Conservation (phyloP, 2,888 invertebrate genomes). For the Eupithecia exiguata region DNA sequence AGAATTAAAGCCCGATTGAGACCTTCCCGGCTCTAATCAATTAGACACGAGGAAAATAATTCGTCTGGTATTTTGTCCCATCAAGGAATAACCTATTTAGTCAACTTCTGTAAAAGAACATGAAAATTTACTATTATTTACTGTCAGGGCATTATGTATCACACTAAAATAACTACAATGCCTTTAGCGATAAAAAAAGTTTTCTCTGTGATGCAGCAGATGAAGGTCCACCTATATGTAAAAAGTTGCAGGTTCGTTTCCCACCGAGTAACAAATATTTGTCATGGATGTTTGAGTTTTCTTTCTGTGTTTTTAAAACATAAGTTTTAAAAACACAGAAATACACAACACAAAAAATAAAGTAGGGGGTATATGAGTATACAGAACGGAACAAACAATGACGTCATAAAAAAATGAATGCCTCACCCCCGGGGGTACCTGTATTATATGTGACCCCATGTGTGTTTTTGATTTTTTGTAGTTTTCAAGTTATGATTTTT, state of each 20-base stretch:
- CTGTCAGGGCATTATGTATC: no score
- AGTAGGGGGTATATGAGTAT: no score
- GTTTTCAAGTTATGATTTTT: no score
- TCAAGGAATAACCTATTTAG: neutral
- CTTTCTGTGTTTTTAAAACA: no score
- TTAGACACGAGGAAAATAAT: conserved; percentile 31
- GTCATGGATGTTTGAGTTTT: no score
- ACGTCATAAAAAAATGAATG: no score
- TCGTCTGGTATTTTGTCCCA: conserved; percentile 19
- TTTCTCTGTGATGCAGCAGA: neutral
- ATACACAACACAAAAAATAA: no score
- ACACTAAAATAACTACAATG: neutral
- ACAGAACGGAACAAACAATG: no score
- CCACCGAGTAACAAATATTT: neutral
- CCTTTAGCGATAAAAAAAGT: neutral
- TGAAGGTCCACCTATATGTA: neutral
- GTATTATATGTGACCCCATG: no score
- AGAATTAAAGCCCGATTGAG: conserved; percentile 41
- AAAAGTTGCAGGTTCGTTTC: neutral
- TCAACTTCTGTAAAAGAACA: neutral
- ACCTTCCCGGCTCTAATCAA: conserved; percentile 43
- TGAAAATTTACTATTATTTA: neutral
- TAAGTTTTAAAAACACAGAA: no score
- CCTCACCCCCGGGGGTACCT: no score
- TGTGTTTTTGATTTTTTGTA: no score